Conservation (phyloP, 2,888 invertebrate species). For the Sphecodes monilicornis region DNA sequence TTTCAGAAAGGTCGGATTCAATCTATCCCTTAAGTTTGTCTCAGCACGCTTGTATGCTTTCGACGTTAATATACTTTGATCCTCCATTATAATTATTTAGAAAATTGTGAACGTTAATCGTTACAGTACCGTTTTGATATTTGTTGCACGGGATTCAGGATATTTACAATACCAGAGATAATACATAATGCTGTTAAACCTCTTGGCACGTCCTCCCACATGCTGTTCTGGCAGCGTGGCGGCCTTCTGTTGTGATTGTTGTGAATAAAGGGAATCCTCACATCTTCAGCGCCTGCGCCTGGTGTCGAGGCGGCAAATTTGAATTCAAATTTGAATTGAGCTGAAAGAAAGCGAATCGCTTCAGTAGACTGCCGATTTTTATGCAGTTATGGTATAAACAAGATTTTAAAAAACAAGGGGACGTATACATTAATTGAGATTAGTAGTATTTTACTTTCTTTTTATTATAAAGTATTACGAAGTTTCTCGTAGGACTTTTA, state of each 20-base stretch:
- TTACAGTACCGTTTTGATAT: background rate
- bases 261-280: background rate
- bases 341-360: background rate
- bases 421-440: no score
- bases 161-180: no score
- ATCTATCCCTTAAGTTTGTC: conserved; percentile 68
- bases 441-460: no score
- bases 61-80: conserved; percentile 50
- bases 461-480: no score
- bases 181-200: background rate
- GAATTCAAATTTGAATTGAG: background rate
- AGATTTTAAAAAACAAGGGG: no score
- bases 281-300: background rate
- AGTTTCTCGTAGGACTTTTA: no score
- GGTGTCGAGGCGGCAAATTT: background rate
- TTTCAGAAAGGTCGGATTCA: conserved; percentile 67
- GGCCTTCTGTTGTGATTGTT: background rate
- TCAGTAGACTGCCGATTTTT: background rate
- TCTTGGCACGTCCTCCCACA: background rate
- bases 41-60: conserved; percentile 70
- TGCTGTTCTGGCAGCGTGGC: background rate
- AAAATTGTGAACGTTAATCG: background rate
- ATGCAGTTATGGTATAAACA: no score
- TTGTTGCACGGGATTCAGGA: background rate
- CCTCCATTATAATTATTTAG: conserved; percentile 25